Evolutionary conservation across 1,140 invertebrate genomes (phyloP).

Genomic region (Thaumatotibia leucotreta): DNA sequence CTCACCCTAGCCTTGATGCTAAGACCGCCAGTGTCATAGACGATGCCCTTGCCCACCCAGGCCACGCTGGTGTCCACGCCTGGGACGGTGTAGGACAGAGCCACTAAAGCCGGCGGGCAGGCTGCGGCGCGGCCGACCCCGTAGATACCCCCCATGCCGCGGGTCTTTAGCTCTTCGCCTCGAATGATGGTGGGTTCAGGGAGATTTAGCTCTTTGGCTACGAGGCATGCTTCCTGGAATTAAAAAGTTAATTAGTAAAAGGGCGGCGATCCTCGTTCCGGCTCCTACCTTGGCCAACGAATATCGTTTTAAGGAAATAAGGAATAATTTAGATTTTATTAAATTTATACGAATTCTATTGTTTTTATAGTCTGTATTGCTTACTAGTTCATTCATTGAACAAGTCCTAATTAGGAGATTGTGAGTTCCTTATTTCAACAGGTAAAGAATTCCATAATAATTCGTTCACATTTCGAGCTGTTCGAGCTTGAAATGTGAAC

Average conservation of each 20-base stretch:
- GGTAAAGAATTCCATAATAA: too few relatives aligned
- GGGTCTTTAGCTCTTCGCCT: conserved; percentile 84
- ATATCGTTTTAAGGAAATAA: too few relatives aligned
- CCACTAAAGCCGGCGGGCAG: conserved; percentile 87
- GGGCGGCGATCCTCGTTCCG: too few relatives aligned
- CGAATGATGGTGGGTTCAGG: conserved; percentile 81
- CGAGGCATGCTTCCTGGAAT: conserved; percentile 80
- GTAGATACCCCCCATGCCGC: conserved; percentile 91
- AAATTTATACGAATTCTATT: too few relatives aligned
- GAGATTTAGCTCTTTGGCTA: conserved; percentile 81
- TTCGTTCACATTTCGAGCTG: too few relatives aligned
- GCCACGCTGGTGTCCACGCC: conserved; percentile 84
- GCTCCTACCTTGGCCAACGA: too few relatives aligned
- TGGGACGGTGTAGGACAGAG: conserved; percentile 83
- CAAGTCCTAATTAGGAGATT: too few relatives aligned
- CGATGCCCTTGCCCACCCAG: conserved; percentile 96
- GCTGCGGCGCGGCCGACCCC: conserved; percentile 86
- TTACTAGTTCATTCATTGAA: too few relatives aligned
- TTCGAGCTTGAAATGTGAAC: too few relatives aligned
- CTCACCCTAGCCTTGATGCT: conserved; percentile 91
- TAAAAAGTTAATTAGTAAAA: background rate
- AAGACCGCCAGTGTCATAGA: conserved; percentile 95
- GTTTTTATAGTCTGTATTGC: too few relatives aligned
- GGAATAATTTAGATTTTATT: too few relatives aligned
- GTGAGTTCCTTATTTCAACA: too few relatives aligned